phyloP scores from a whole-genome alignment of 2,888 invertebrate species.

The Anaspis maculata region DNA sequence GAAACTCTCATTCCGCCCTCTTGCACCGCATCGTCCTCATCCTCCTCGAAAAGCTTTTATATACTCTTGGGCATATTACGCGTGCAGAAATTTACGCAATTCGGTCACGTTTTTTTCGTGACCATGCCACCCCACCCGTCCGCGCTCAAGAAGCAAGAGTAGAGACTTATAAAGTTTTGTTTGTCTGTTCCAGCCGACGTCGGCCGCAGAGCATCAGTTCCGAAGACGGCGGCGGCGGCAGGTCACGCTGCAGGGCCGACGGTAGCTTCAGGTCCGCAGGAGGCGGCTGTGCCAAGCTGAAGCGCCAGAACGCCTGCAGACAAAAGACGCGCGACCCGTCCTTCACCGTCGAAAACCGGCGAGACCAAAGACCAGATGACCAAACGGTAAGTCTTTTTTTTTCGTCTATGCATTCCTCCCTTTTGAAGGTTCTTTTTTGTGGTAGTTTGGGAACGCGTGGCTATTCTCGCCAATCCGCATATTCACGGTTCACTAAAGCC shows the following conservation, averaged over 20 bases:
- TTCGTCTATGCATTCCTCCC: too few relatives aligned
- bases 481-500: too few relatives aligned
- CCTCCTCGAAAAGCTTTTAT: too few relatives aligned
- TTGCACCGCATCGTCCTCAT: too few relatives aligned
- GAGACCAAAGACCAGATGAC: constrained; percentile 5
- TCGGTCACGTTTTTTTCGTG: background rate
- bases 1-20: too few relatives aligned
- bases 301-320: constrained; percentile 38
- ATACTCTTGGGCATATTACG: background rate
- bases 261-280: constrained; percentile 34
- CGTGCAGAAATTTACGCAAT: background rate
- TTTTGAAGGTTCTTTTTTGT: too few relatives aligned
- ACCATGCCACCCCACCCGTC: too few relatives aligned
- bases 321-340: constrained; percentile 33
- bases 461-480: too few relatives aligned
- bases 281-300: constrained; percentile 38
- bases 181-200: constrained; percentile 26
- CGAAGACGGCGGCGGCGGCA: constrained; percentile 28
- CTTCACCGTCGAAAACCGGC: background rate
- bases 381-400: constrained; percentile 30
- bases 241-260: constrained; percentile 9
- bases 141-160: too few relatives aligned
- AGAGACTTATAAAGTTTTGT: too few relatives aligned
- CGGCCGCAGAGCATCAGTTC: constrained; percentile 34
- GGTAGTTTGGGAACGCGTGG: too few relatives aligned